Conservation (phyloP, 2,888 invertebrate genomes). For the Amiota communis region DNA sequence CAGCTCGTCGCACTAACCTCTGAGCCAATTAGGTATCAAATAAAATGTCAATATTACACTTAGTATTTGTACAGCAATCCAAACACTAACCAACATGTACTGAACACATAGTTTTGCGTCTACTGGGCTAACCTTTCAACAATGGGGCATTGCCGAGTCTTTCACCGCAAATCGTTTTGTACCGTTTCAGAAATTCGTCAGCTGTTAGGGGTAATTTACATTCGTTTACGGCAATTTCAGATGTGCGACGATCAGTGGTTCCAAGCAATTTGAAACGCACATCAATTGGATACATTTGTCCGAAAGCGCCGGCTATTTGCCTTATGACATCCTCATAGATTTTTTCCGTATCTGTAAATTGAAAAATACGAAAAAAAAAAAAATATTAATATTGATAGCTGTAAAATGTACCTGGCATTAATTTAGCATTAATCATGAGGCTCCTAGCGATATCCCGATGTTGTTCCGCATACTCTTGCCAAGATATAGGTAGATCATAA, state of each 20-base stretch:
- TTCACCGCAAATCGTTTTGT: constrained; percentile 77
- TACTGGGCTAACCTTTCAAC: constrained; percentile 78
- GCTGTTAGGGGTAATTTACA: constrained; percentile 80
- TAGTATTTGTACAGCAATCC: background rate
- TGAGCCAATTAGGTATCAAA: no score
- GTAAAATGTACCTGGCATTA: constrained; percentile 80
- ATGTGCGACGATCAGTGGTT: constrained; percentile 80
- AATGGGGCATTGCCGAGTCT: constrained; percentile 78
- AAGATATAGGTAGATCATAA: constrained; percentile 79
- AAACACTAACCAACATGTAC: no score
- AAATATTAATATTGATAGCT: background rate
- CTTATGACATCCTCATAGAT: constrained; percentile 84
- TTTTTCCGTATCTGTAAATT: constrained; percentile 83
- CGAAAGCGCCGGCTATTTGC: constrained; percentile 81
- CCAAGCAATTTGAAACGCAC: constrained; percentile 85
- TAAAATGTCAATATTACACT: constrained; percentile 6
- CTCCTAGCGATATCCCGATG: constrained; percentile 72
- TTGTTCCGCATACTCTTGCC: constrained; percentile 78
- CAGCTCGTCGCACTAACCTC: no score
- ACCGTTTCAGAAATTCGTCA: constrained; percentile 79
- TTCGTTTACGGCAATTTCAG: constrained; percentile 80
- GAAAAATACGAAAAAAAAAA: constrained; percentile 43
- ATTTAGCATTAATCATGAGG: constrained; percentile 77
- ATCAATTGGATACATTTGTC: constrained; percentile 85
- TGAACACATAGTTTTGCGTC: no score